These are phyloP conservation scores for Plagodis dolabraria DNA, from an alignment of 2,888 invertebrate genomes.

Conservation along the genomic window DNA sequence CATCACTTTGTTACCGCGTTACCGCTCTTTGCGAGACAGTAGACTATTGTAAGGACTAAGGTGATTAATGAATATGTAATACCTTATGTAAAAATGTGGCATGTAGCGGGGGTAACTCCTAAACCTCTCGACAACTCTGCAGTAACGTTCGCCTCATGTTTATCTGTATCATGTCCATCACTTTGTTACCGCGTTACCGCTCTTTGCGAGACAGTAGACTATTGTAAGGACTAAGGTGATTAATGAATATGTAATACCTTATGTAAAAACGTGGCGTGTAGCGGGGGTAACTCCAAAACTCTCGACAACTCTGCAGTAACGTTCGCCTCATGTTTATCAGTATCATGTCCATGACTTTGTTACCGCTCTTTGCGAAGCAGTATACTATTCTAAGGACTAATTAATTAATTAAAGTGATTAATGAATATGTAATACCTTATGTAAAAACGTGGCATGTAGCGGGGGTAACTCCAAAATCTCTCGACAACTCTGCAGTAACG, in stretches of 20 bases:
- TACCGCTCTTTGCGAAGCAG: too few species aligned
- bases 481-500: conserved; percentile 68
- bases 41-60: background rate
- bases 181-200: conserved; percentile 51
- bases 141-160: conserved; percentile 64
- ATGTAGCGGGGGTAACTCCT: too few species aligned
- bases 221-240: too few species aligned
- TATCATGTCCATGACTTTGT: conserved; percentile 44
- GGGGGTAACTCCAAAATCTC: conserved; percentile 73
- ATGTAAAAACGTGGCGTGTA: conserved; percentile 48
- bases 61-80: too few species aligned
- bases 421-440: conserved; percentile 59
- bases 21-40: conserved; percentile 53
- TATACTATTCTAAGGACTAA: too few species aligned
- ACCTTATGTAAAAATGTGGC: too few species aligned
- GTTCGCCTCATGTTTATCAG: conserved; percentile 39
- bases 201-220: too few species aligned
- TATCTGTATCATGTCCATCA: conserved; percentile 33
- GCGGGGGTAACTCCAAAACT: conserved; percentile 41
- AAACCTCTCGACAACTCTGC: conserved; percentile 59
- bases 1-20: conserved; percentile 72
- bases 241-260: conserved; percentile 55
- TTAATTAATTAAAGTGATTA: too few species aligned
- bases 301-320: conserved; percentile 68
- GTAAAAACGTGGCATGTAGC: conserved; percentile 76